phyloP scores from a whole-genome alignment of 1,140 invertebrate genomes.

The Aplysia californica region DNA sequence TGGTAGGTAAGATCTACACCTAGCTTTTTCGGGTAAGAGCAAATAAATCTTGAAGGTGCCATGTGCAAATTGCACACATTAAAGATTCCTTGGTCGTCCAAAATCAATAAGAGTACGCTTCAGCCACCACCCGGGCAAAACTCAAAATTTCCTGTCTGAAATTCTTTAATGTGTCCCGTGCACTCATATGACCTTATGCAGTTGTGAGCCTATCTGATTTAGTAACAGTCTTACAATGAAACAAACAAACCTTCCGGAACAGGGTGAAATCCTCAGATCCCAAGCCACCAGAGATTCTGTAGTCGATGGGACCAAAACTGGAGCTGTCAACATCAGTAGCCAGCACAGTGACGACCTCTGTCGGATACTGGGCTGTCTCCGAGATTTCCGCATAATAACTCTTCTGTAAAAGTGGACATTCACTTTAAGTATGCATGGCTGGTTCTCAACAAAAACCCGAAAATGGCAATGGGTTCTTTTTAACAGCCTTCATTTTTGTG shows the following conservation, averaged over 20 bases:
- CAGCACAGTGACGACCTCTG: slow-evolving; percentile 31
- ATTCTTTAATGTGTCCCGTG: too few relatives aligned
- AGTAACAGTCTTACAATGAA: neutral
- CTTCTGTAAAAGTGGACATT: slow-evolving; percentile 21
- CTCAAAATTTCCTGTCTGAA: neutral
- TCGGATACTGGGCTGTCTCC: slow-evolving; percentile 32
- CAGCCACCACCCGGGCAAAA: too few relatives aligned
- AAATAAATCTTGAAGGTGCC: too few relatives aligned
- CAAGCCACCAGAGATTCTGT: slow-evolving; percentile 25
- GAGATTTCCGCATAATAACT: slow-evolving; percentile 32
- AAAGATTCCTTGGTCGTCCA: too few relatives aligned
- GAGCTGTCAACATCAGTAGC: slow-evolving; percentile 43
- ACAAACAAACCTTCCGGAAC: slow-evolving; percentile 1
- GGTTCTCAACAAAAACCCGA: neutral
- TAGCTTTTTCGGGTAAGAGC: too few relatives aligned
- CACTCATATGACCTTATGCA: too few relatives aligned
- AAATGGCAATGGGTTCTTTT: neutral
- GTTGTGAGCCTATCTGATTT: neutral
- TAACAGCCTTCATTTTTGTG: neutral
- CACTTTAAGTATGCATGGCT: neutral
- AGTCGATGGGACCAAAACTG: slow-evolving; percentile 38
- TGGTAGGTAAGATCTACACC: too few relatives aligned
- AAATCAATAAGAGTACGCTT: too few relatives aligned
- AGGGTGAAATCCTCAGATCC: slow-evolving; percentile 17
- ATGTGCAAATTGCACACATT: too few relatives aligned